Evolutionary conservation across 2,888 invertebrate genomes (phyloP), one percentile per base, ranked within the genome.

Genomic region (Leptarthrus brevirostris): DNA sequence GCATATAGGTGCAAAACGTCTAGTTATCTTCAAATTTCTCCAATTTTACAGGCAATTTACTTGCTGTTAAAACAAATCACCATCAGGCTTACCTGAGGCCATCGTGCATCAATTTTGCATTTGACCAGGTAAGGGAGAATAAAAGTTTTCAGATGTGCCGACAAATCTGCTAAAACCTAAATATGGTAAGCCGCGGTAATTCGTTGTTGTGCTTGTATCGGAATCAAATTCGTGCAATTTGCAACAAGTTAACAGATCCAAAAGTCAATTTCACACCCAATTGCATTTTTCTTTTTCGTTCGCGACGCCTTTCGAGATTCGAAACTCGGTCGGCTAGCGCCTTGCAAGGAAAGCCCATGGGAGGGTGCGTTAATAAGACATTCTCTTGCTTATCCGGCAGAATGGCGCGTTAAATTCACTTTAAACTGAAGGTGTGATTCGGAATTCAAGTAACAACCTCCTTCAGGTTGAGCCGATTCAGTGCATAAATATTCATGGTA

Each of bases 201-300:
- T 18, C 6, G 49, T 12, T 4, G 3, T 8, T 20, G 6, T 8
- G 16, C 3, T 49, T n/a, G 58, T 36, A 34, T 16, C 34, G 8
- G n/a, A 10, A 16, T 34, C 58, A 34, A 36, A 36, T 12, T 58
- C 58, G 34, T 36, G 58, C 47, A 66, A 44, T 47, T 24, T 44
- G 8, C 44, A 44, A 24, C 64, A 20, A 30, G 20, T 24, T 47
- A 44, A 44, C 54, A 72, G 56, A 40, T 58, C n/a, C 56, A 72
- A 74, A 66, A 74, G 72, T 74, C 74, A 74, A 74, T 74, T 74
- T 74, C 74, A 74, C 74, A 74, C 66, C 72, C 74, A 74, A 74
- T 74, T 74, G 74, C 74, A 70, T 56, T 70, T 70, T 56, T 74
- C 34, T 30, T n/a, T n/a, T n/a, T 73, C 34, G 26, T 73, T 24